These are phyloP conservation scores for Gymnothorax javanicus DNA, from an alignment of 2,797 vertebrate genomes.

Conservation along the genomic window DNA sequence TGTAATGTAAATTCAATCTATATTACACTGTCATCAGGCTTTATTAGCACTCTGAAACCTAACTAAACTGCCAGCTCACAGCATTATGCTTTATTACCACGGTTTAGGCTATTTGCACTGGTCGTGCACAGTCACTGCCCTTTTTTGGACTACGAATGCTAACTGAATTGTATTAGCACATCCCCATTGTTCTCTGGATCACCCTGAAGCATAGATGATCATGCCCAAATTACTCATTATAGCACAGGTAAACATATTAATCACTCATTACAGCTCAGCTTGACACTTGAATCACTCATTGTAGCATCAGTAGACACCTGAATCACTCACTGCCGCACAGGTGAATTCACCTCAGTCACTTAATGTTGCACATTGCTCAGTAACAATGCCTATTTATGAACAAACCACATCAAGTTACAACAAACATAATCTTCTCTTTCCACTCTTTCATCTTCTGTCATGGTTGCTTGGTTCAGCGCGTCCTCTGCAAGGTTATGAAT, in stretches of 20 bases:
- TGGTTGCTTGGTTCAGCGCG: not conserved
- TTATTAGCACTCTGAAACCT: too few relatives aligned
- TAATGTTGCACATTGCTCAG: not conserved
- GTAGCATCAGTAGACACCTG: not conserved
- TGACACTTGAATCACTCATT: not conserved
- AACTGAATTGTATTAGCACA: too few relatives aligned
- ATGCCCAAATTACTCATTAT: too few relatives aligned
- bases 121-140: too few relatives aligned
- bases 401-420: not conserved
- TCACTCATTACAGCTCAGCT: not conserved
- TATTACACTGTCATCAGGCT: too few relatives aligned
- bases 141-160: too few relatives aligned
- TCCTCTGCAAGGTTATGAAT: conserved; percentile 4
- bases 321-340: not conserved
- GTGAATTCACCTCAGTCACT: not conserved
- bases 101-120: too few relatives aligned
- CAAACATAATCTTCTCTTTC: conserved; percentile 1
- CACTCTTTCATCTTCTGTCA: not conserved
- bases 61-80: too few relatives aligned
- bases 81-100: too few relatives aligned
- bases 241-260: too few relatives aligned
- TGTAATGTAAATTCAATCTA: too few relatives aligned
- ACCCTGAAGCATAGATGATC: not conserved
- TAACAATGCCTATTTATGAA: not conserved
- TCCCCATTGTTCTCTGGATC: too few relatives aligned